Evolutionary conservation across 1,140 invertebrate species (phyloP), one percentile per base, ranked within the genome.

Genomic region (Philaenus spumarius): DNA sequence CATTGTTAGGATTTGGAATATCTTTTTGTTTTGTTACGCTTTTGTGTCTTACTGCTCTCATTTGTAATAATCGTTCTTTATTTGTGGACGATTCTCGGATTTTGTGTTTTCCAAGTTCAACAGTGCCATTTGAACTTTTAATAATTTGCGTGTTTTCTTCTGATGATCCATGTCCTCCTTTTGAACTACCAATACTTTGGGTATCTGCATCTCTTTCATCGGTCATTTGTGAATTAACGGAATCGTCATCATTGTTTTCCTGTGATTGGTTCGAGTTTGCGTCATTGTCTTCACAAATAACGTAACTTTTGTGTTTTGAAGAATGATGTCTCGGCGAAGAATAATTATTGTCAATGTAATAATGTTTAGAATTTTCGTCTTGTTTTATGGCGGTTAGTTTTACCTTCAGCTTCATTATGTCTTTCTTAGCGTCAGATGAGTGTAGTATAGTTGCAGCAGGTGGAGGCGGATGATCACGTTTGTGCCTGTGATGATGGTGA

Each of bases 351-450:
- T 20, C 34, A 2, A 30, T 15, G 6, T 24, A 15, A 15, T 30
- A n/a, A 51, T 51, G 19, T 37, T 59, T 59, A 12, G 58, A 37
- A 37, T 55, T 58, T 2, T 42, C 34, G 43, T 60, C 46, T 9
- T 35, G 34, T 34, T 62, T 62, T 17, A 59, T 58, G 6, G 56
- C 63, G 40, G 65, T 67, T 1, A 69, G 53, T 56, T 69, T 69
- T 15, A 69, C 62, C 54, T 69, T 69, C 19, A 69, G 48, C 42
- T 69, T 69, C 62, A 69, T 64, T 24, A 66, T 61, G 43, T 69
- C 67, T 14, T 56, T 61, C 7, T 63, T 62, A 14, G 47, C 47
- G 19, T 64, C 63, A 5, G 61, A 55, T 0, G 65, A 64, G 14
- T 68, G 65, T 1, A 69, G 52, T 9, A 69, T 68, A 17, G 66